These are phyloP conservation scores for Sinopyrophorus schimmeli DNA, from an alignment of 2,888 invertebrate species.

Conservation along the genomic window DNA sequence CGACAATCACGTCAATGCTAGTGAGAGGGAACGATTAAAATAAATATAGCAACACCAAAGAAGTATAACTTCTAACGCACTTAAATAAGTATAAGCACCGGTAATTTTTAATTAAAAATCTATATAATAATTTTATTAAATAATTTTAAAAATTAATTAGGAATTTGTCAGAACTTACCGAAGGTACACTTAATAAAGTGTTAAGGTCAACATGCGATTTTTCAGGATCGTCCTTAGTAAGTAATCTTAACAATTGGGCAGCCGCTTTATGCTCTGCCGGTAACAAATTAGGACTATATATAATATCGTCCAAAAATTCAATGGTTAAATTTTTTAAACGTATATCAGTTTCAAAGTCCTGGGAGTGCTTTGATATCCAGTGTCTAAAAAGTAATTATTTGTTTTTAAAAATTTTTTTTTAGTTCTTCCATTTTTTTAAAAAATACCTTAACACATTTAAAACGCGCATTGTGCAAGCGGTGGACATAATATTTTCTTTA, in stretches of 20 bases:
- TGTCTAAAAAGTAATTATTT: conserved; percentile 60
- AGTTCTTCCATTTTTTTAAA: not conserved
- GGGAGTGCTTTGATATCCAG: conserved; percentile 90
- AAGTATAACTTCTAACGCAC: no score
- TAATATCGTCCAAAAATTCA: conserved; percentile 86
- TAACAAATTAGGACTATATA: conserved; percentile 78
- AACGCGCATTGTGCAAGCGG: conserved; percentile 93
- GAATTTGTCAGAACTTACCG: conserved; percentile 58
- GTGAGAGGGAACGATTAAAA: no score
- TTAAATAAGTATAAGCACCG: no score
- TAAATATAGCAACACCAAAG: no score
- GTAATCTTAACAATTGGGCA: conserved; percentile 74
- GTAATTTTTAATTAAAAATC: not conserved
- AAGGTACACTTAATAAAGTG: conserved; percentile 68
- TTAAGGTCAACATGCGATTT: conserved; percentile 70
- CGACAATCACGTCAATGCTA: no score
- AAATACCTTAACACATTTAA: conserved; percentile 75
- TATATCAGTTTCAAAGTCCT: conserved; percentile 81
- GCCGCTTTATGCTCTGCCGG: conserved; percentile 91
- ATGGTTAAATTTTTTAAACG: conserved; percentile 76
- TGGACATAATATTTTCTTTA: conserved; percentile 81
- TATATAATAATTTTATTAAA: not conserved
- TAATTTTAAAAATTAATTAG: not conserved
- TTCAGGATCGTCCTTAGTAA: conserved; percentile 74
- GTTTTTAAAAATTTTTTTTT: not conserved